These are phyloP conservation scores for Elephas maximus DNA, from an alignment of 2,113 vertebrate genomes.

Conservation along the genomic window DNA sequence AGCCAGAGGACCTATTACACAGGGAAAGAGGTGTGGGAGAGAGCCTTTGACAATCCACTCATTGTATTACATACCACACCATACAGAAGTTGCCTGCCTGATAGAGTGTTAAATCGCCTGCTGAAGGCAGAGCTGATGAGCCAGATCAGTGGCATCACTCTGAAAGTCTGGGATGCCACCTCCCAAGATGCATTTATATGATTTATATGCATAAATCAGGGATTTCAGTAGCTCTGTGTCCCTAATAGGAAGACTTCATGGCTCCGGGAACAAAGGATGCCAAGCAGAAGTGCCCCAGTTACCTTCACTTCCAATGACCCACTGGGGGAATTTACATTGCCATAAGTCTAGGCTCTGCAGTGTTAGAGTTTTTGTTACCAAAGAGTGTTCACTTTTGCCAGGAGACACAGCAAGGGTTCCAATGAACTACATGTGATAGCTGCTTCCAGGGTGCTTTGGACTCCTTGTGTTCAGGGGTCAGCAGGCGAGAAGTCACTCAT, in stretches of 20 bases:
- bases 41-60: neutral
- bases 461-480: too few relatives aligned
- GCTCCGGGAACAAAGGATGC: neutral
- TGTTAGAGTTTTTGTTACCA: too few relatives aligned
- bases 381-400: neutral
- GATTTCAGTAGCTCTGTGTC: too few relatives aligned
- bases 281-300: neutral
- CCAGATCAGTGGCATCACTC: too few relatives aligned
- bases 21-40: neutral
- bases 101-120: neutral
- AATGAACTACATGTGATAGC: neutral
- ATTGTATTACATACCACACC: neutral
- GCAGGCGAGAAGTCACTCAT: too few relatives aligned
- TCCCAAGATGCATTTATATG: neutral
- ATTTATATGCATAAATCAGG: too few relatives aligned
- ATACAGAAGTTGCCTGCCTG: neutral
- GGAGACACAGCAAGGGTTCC: neutral
- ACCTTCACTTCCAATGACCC: rapidly evolving
- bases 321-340: neutral
- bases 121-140: neutral
- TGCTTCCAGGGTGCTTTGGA: too few relatives aligned
- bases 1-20: neutral
- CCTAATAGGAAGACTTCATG: rapidly evolving
- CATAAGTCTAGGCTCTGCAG: neutral
- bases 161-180: neutral